These are phyloP conservation scores for Rachycentron canadum DNA, from an alignment of 2,797 vertebrate species.

Conservation along the genomic window DNA sequence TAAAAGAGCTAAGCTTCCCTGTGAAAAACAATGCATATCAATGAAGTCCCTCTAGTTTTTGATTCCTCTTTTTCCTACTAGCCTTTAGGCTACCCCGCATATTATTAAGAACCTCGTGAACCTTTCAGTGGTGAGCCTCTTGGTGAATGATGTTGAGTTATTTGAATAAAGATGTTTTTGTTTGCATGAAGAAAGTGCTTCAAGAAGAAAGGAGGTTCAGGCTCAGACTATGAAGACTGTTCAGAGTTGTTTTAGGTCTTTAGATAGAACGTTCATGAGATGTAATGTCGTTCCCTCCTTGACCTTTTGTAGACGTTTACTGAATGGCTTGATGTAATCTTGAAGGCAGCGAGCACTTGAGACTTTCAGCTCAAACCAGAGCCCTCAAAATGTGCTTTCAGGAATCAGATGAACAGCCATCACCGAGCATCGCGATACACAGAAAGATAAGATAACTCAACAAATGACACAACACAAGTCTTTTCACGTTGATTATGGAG, in stretches of 20 bases:
- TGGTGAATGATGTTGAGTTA: neutral
- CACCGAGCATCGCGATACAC: constrained; percentile 22
- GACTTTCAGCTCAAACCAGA: constrained; percentile 21
- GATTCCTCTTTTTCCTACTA: neutral
- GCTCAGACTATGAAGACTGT: neutral
- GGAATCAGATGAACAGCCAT: constrained; percentile 36
- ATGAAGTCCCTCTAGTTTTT: neutral
- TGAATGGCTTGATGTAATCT: constrained; percentile 27
- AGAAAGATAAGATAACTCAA: constrained; percentile 41
- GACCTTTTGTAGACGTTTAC: neutral
- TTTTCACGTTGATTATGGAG: constrained; percentile 34
- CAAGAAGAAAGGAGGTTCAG: neutral
- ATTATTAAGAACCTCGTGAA: neutral
- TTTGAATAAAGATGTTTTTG: neutral
- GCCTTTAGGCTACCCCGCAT: neutral
- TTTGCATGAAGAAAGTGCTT: neutral
- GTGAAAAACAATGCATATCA: constrained; percentile 36
- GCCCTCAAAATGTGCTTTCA: constrained; percentile 15
- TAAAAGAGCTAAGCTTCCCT: constrained; percentile 6
- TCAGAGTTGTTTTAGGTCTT: neutral
- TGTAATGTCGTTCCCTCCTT: constrained; percentile 14
- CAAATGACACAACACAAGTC: too few relatives aligned
- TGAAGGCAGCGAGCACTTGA: constrained; percentile 14
- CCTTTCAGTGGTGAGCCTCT: neutral
- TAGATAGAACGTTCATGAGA: neutral